Evolutionary conservation across 2,113 vertebrate species (phyloP).

Genomic region (Aphelocoma coerulescens): DNA sequence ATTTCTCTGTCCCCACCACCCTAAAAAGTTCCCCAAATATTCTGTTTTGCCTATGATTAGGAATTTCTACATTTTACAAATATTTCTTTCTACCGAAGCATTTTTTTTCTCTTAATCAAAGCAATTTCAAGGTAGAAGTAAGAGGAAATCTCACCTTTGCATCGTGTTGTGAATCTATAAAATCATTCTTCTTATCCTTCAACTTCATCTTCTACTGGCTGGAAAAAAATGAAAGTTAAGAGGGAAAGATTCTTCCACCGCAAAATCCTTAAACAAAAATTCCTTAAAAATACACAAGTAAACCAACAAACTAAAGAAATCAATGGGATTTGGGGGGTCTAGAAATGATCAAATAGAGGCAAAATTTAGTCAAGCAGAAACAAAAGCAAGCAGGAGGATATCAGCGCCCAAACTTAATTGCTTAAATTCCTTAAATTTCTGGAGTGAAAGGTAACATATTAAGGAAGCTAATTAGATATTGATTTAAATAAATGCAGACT

Average conservation of each 20-base stretch:
- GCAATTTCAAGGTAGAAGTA: not conserved
- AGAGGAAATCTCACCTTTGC: not conserved
- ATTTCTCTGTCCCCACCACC: not conserved
- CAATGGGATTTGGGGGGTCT: not conserved
- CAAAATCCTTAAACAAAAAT: not conserved
- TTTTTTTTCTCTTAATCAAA: not conserved
- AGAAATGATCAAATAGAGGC: conserved; percentile 1
- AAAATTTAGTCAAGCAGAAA: conserved; percentile 29
- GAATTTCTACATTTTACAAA: not conserved
- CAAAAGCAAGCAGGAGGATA: not conserved
- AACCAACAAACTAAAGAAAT: conserved; percentile 3
- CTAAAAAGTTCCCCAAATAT: not conserved
- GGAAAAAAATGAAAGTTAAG: not conserved
- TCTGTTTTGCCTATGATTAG: not conserved
- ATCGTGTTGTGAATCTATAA: not conserved
- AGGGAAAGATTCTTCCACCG: not conserved
- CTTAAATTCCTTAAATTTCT: conserved; percentile 52
- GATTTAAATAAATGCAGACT: conserved; percentile 57
- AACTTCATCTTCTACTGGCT: not conserved
- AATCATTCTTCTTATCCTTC: not conserved
- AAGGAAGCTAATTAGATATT: conserved; percentile 57
- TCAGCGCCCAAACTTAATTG: conserved; percentile 24
- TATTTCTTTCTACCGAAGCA: not conserved
- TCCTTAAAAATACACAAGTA: not conserved
- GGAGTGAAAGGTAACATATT: conserved; percentile 49